Evolutionary conservation across 2,797 vertebrate species (phyloP).

Genomic region (Etheostoma perlongum): DNA sequence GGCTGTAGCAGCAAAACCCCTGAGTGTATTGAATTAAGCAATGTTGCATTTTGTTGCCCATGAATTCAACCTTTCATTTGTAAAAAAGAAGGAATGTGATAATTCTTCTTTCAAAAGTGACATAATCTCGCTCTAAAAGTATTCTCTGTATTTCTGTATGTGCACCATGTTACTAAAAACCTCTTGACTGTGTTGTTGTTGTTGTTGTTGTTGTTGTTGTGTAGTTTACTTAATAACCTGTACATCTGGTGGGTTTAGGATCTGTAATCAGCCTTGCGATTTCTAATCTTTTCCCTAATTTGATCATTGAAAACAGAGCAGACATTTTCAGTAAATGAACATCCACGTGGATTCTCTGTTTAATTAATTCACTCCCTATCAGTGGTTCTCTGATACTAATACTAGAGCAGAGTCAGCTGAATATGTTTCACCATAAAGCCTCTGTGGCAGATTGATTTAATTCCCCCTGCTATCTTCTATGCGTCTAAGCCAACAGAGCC

Average conservation of each 20-base stretch:
- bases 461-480: conserved; percentile 45
- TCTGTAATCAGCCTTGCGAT: not conserved
- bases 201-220: not conserved
- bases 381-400: conserved; percentile 22
- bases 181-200: not conserved
- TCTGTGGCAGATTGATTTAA: conserved; percentile 54
- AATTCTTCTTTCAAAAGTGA: not conserved
- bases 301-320: conserved; percentile 17
- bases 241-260: not conserved
- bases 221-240: not conserved
- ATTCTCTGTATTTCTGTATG: not conserved
- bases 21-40: not conserved
- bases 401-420: conserved; percentile 48
- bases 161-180: not conserved
- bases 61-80: not conserved
- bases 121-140: not conserved
- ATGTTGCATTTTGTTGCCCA: not conserved
- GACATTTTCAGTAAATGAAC: conserved; percentile 8
- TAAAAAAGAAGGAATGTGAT: not conserved
- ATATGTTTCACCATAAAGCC: conserved; percentile 36
- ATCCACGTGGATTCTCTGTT: conserved; percentile 22
- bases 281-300: not conserved
- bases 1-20: not conserved
- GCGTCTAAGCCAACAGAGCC: conserved; percentile 36
- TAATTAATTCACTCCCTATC: conserved; percentile 34